Evolutionary conservation across 2,888 invertebrate genomes (phyloP).

Genomic region (Dysmachus trigonus): DNA sequence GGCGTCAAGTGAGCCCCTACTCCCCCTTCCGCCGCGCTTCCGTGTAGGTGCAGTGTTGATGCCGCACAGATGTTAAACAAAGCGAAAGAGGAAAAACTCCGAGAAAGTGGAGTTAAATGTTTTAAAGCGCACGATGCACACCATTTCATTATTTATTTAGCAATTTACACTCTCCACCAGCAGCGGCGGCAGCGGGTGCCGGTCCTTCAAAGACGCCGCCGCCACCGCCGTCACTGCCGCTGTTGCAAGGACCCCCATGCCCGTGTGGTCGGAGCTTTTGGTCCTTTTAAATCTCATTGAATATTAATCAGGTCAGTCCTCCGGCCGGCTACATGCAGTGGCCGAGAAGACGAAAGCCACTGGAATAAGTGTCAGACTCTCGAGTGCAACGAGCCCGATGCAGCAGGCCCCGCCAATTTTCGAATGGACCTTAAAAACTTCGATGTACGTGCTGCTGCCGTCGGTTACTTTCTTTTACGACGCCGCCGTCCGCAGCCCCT

Average conservation of each 20-base stretch:
- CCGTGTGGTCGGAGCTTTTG: slow-evolving; percentile 8
- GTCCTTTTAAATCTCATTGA: slow-evolving; percentile 45
- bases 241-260: neutral
- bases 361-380: slow-evolving; percentile 1
- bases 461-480: slow-evolving; percentile 21
- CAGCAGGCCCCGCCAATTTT: slow-evolving; percentile 29
- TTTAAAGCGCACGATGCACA: slow-evolving; percentile 44
- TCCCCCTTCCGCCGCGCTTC: neutral
- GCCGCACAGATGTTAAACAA: slow-evolving; percentile 38
- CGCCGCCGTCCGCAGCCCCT: neutral
- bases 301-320: slow-evolving; percentile 42
- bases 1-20: slow-evolving; percentile 6
- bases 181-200: neutral
- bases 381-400: neutral
- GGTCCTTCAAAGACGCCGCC: neutral
- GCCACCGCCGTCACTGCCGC: neutral
- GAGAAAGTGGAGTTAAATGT: slow-evolving; percentile 42
- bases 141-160: slow-evolving; percentile 46
- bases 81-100: neutral
- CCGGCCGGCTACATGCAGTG: neutral
- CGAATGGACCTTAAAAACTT: slow-evolving; percentile 31
- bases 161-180: slow-evolving; percentile 38
- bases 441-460: slow-evolving; percentile 30
- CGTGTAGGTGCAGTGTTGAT: neutral
- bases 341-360: neutral